A percentile compares a stretch with the other conserved stretches of the same genome.
Conservation (phyloP, 2,797 vertebrate species). For the Oophaga sylvatica region DNA sequence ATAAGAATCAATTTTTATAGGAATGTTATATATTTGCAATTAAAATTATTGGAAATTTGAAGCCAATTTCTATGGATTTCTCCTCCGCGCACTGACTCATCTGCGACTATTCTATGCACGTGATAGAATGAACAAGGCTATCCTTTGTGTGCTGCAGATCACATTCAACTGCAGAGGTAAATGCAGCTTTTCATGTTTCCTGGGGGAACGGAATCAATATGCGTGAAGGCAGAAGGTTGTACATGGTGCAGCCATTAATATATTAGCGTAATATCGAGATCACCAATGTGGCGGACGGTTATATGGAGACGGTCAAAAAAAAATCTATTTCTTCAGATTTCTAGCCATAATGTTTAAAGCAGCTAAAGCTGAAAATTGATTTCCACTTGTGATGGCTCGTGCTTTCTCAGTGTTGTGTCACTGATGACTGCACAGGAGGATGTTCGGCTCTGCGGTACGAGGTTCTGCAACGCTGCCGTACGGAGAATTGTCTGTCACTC, state of each 20-base stretch:
- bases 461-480: conserved; percentile 46
- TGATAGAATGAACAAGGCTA: conserved; percentile 25
- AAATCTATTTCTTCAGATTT: conserved; percentile 54
- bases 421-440: conserved; percentile 55
- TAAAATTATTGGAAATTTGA: not conserved
- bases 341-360: conserved; percentile 55
- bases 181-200: conserved; percentile 55
- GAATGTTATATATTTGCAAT: not conserved
- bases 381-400: conserved; percentile 49
- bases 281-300: conserved; percentile 30
- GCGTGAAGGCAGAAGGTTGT: conserved; percentile 60
- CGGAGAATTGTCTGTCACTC: conserved; percentile 26
- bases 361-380: conserved; percentile 62
- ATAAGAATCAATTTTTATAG: not conserved
- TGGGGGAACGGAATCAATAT: conserved; percentile 60
- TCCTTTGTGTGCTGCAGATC: conserved; percentile 55
- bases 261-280: conserved; percentile 54
- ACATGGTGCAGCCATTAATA: conserved; percentile 59
- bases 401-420: conserved; percentile 47
- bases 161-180: conserved; percentile 62
- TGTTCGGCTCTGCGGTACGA: conserved; percentile 52
- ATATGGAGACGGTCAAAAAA: conserved; percentile 23
- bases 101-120: not conserved
- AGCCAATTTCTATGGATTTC: not conserved
- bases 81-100: not conserved